These are phyloP conservation scores for Cataglyphis rosenhaueri DNA, from an alignment of 2,888 invertebrate species.

Conservation along the genomic window DNA sequence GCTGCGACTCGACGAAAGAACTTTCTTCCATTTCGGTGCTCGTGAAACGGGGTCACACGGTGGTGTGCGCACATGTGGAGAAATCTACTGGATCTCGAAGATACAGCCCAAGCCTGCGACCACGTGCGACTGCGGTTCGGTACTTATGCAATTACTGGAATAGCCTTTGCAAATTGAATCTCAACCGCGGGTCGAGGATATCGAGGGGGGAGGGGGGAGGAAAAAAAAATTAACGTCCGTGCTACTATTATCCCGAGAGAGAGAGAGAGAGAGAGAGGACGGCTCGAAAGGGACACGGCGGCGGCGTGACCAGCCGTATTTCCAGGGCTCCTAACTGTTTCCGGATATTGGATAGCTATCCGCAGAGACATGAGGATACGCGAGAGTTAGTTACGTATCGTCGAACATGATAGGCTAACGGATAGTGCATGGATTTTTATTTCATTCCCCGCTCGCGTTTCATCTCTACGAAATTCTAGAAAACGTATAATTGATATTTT, in stretches of 20 bases:
- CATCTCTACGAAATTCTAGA: conserved; percentile 37
- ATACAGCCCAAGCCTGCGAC: conserved; percentile 61
- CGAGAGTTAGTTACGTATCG: conserved; percentile 40
- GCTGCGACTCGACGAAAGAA: conserved; percentile 28
- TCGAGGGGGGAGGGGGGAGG: conserved; percentile 36
- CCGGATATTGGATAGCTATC: conserved; percentile 70
- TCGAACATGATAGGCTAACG: conserved; percentile 40
- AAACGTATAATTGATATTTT: conserved; percentile 54
- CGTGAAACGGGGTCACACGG: conserved; percentile 28
- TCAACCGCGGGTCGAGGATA: conserved; percentile 69
- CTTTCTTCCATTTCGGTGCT: conserved; percentile 14
- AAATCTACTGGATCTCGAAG: conserved; percentile 58
- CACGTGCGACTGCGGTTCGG: conserved; percentile 71
- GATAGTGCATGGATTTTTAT: conserved; percentile 52
- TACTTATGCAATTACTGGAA: conserved; percentile 78
- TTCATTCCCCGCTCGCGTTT: conserved; percentile 25
- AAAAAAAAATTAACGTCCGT: conserved; percentile 70
- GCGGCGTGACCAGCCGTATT: conserved; percentile 65
- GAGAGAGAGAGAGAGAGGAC: conserved; percentile 13
- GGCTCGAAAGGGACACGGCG: conserved; percentile 60
- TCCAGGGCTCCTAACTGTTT: conserved; percentile 70
- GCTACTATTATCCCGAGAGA: conserved; percentile 61
- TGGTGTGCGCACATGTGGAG: conserved; percentile 39
- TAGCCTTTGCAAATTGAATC: conserved; percentile 78
- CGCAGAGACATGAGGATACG: conserved; percentile 56